phyloP scores from a whole-genome alignment of 2,113 vertebrate species.

The Ceuthmochares aereus region DNA sequence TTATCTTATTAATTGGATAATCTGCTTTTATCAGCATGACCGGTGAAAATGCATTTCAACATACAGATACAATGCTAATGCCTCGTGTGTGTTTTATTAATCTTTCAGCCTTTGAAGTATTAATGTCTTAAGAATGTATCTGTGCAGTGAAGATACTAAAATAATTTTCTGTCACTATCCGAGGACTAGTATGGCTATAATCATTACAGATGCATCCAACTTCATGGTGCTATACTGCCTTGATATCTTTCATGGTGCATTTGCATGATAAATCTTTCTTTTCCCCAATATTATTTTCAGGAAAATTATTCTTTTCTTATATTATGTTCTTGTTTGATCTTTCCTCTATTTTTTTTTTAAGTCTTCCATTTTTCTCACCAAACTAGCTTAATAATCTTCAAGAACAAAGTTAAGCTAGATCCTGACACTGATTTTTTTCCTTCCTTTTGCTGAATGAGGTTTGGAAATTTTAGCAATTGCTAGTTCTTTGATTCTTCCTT shows the following conservation, averaged over 20 bases:
- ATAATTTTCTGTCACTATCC: not conserved
- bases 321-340: not conserved
- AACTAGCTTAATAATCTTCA: not conserved
- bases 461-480: not conserved
- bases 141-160: not conserved
- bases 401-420: not conserved
- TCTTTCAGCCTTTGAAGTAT: constrained; percentile 24
- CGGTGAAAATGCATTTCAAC: constrained; percentile 24
- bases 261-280: not conserved
- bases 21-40: constrained; percentile 28
- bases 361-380: not conserved
- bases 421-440: not conserved
- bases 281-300: not conserved
- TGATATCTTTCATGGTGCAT: not conserved
- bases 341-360: not conserved
- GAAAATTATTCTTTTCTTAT: not conserved
- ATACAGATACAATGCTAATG: not conserved
- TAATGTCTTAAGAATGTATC: not conserved
- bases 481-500: not conserved
- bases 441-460: not conserved
- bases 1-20: constrained; percentile 51
- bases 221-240: not conserved
- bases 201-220: not conserved
- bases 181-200: not conserved
- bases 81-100: not conserved